These are phyloP conservation scores for Menura novaehollandiae DNA, from an alignment of 2,113 vertebrate species.

Conservation along the genomic window DNA sequence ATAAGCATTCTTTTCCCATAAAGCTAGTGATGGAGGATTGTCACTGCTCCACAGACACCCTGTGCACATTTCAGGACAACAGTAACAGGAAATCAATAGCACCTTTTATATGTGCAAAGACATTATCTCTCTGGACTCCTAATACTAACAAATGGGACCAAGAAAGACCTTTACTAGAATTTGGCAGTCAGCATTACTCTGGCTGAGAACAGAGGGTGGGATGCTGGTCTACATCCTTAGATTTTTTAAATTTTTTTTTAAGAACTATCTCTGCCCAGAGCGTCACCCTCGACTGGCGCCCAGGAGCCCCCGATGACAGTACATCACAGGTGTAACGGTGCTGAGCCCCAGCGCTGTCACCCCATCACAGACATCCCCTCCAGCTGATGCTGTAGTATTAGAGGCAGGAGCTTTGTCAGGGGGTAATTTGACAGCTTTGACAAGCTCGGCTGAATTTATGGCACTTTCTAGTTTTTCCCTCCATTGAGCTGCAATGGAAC, in stretches of 20 bases:
- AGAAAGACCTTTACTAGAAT: conserved; percentile 11
- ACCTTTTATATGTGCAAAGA: conserved; percentile 66
- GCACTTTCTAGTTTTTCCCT: conserved; percentile 42
- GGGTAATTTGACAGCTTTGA: not conserved
- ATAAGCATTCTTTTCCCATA: conserved; percentile 73
- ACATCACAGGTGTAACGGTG: not conserved
- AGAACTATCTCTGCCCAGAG: not conserved
- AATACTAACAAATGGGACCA: conserved; percentile 25
- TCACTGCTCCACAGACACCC: conserved; percentile 55
- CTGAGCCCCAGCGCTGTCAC: not conserved
- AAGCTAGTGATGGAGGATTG: conserved; percentile 68
- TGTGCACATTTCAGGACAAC: conserved; percentile 55
- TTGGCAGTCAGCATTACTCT: conserved; percentile 31
- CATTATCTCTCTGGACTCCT: conserved; percentile 60
- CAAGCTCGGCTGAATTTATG: conserved; percentile 19
- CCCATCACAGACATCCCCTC: not conserved
- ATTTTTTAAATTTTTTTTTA: not conserved
- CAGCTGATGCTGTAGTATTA: not conserved
- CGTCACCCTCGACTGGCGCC: not conserved
- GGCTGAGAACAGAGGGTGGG: not conserved
- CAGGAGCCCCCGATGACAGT: not conserved
- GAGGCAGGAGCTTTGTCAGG: conserved; percentile 18
- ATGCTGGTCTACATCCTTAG: not conserved
- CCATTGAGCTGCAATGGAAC: conserved; percentile 34
- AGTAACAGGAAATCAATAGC: conserved; percentile 76